Evolutionary conservation across 1,140 invertebrate species (phyloP).

Genomic region (Euwallacea similis): DNA sequence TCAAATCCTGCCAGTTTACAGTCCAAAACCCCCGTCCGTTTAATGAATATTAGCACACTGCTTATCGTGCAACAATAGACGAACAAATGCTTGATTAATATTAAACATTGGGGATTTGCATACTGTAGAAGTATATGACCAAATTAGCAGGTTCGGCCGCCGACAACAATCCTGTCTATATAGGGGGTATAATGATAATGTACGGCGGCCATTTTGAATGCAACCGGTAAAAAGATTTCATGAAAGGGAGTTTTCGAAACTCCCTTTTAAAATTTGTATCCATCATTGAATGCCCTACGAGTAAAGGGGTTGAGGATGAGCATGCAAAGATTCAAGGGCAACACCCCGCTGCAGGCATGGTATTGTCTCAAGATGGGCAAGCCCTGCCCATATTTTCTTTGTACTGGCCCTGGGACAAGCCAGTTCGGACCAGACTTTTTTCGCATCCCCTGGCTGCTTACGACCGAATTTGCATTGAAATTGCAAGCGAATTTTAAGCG

Average conservation of each 20-base stretch:
- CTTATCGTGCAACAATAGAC: too few relatives aligned
- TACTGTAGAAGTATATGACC: neutral
- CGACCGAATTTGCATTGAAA: slow-evolving; percentile 2
- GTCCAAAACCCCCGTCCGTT: too few relatives aligned
- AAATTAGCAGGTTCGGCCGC: neutral
- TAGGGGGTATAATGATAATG: neutral
- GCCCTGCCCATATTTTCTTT: slow-evolving; percentile 22
- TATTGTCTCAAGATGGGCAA: neutral
- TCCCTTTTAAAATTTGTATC: too few relatives aligned
- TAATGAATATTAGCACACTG: too few relatives aligned
- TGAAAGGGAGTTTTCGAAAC: too few relatives aligned
- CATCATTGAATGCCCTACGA: too few relatives aligned
- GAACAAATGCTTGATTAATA: too few relatives aligned
- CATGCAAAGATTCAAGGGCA: too few relatives aligned
- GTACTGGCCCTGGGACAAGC: neutral
- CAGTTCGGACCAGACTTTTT: slow-evolving; percentile 9
- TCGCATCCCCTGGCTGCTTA: neutral
- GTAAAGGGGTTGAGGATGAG: too few relatives aligned
- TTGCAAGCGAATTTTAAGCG: neutral
- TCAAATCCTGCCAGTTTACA: too few relatives aligned
- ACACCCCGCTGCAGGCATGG: too few relatives aligned
- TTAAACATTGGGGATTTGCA: too few relatives aligned
- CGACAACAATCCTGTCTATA: neutral
- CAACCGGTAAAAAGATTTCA: slow-evolving; percentile 8
- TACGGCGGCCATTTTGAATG: slow-evolving; percentile 20